phyloP scores from a whole-genome alignment of 2,797 vertebrate genomes.

The Tarsius wallacei region DNA sequence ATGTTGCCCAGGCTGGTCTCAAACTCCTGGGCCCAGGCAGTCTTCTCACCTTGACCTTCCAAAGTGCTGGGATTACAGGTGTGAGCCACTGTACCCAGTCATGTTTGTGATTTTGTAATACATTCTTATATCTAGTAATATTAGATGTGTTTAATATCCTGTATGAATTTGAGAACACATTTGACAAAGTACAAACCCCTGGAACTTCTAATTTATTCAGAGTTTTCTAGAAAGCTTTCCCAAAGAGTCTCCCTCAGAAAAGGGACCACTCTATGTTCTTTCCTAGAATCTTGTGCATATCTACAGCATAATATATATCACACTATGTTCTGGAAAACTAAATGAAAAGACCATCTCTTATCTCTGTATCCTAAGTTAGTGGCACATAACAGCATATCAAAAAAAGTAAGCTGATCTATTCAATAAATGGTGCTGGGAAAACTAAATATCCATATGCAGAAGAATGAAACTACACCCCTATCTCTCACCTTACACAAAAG shows the following conservation, averaged over 20 bases:
- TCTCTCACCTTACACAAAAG: not conserved
- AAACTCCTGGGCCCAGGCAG: too few species aligned
- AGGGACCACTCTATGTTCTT: not conserved
- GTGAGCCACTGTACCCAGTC: too few species aligned
- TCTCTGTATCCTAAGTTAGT: not conserved
- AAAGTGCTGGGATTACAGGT: too few species aligned
- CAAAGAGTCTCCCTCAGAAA: not conserved
- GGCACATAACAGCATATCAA: not conserved
- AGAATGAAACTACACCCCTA: not conserved
- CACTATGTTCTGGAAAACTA: slow-evolving; percentile 26
- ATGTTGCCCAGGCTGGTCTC: too few species aligned
- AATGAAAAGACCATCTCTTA: not conserved
- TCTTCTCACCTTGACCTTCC: too few species aligned
- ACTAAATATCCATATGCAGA: not conserved
- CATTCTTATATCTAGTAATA: not conserved
- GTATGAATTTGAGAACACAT: slow-evolving; percentile 15
- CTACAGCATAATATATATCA: not conserved
- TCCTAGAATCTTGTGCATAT: not conserved
- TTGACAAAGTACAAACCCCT: slow-evolving; percentile 8
- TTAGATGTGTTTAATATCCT: slow-evolving; percentile 30
- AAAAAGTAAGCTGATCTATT: not conserved
- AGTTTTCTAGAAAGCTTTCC: not conserved
- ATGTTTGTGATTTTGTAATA: not conserved
- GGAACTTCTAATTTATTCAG: slow-evolving; percentile 29
- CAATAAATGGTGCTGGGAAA: not conserved